Base-by-base conservation (phyloP, 2,888 invertebrate species). In the Amiota mariae region DNA sequence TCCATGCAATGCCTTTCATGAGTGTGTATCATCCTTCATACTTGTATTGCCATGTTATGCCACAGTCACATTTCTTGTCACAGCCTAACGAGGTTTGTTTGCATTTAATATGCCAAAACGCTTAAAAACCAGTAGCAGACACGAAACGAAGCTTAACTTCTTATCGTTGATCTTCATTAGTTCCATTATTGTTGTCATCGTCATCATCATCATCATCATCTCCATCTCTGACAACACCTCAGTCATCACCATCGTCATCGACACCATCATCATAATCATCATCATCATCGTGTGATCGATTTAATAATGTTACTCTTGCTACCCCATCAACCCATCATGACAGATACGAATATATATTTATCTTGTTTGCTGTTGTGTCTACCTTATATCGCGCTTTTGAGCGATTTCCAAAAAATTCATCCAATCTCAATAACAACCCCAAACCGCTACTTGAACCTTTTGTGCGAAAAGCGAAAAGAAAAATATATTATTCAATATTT, bases 401-500 rank as follows among this genome's bases (percentile, higher is more conserved):
- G 46, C 57, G 15, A 36, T 73, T 77, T 75, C 73, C 4, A 59
- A 59, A 15, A 20, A 59, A 59, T 15, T 74, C 76, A 73, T 71
- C 74, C 68, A 72, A 78, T 78, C 73, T 36, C 36, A 36, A 36
- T 6, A 36, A 6, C 36, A 36, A 36, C 36, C 36, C 36, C 36
- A 36, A 36, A 36, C 36, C 36, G 36, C 36, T 6, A 36, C 36
- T 36, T 36, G 36, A 76, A 73, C 72, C 70, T 49, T 67, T 67
- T 48, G 67, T 18, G 15, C 18, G 57, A 36, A 59, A 59, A 59
- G 59, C 59, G 59, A 15, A 54, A 46, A 67, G 61, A 18, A 70
- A 78, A 76, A 78, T 76, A 79, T 81, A 81, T 85, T 83, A 80
- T 84, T 80, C 85, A 81, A 85, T 80, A 82, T 84, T 82, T 51